Base-by-base conservation (phyloP, 2,888 invertebrate species). In the Cordilura impudica region DNA sequence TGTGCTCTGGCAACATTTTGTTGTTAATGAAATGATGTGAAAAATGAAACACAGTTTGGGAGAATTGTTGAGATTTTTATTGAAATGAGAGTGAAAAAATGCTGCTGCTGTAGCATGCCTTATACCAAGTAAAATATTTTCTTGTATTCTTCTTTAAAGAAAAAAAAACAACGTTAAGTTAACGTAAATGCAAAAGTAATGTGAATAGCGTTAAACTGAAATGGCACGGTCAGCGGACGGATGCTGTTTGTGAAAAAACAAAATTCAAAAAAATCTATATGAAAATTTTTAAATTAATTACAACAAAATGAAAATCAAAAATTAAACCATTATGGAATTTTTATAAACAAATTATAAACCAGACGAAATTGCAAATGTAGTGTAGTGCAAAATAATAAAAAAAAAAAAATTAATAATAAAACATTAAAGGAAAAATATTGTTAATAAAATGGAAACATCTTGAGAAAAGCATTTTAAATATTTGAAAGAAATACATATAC, bases 171-270 rank as follows among this genome's bases (percentile, higher is more conserved):
- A 47, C 58, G 26, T 31, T 72, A 63, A 71, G 49, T 67, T 56
- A 79, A 56, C 71, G 79, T 72, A 67, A 72, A 72, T 79, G 35
- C 31, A 81, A 70, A 66, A 81, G 60, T 51, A 72, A 78, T 67
- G 66, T 70, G 74, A 81, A 79, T 72, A 72, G 63, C 74, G 82
- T 79, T 82, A 74, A 81, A 78, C 69, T 79, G 56, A 77, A 81
- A 79, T 78, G 78, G 82, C 71, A 79, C 67, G 74, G 67, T 53
- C 66, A 81, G 75, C 81, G 81, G 72, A 82, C 78, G 79, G 82
- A 79, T 79, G 81, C 81, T 75, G 79, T 63, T 72, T 71, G 71
- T 56, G 45, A 56, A 35, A 78, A 45, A 14, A 21, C 18, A 35
- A 53, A 58, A 12, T 16, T 31, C 10, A 65, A 53, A 35, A 21